Percentiles rank a stretch among this genome's conserved stretches.
phyloP scores from a whole-genome alignment of 1,140 invertebrate species.

The Drosophila obscura region DNA sequence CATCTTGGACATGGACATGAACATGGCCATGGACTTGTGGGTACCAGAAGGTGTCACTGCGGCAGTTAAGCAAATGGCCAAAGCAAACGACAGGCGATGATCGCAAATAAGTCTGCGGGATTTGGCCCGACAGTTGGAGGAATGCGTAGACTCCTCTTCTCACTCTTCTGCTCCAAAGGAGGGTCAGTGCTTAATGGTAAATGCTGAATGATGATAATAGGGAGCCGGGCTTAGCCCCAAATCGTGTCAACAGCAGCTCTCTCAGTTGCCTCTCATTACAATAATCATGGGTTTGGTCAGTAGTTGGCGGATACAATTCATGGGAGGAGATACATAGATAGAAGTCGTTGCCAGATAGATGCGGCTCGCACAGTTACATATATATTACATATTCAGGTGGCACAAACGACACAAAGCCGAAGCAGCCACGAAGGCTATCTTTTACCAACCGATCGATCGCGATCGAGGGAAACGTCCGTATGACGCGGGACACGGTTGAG shows the following conservation, averaged over 20 bases:
- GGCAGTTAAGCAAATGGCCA: conserved; percentile 70
- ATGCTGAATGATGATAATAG: conserved; percentile 7
- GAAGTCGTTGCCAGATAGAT: no score
- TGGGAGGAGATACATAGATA: no score
- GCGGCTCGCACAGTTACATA: no score
- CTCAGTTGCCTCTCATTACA: conserved; percentile 44
- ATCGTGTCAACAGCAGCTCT: conserved; percentile 52
- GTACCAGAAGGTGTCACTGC: conserved; percentile 61
- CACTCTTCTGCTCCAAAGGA: conserved; percentile 19
- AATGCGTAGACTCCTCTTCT: conserved; percentile 6
- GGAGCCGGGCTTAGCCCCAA: conserved; percentile 29
- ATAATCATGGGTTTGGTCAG: conserved; percentile 42
- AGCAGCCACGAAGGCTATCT: no score
- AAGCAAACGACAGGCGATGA: conserved; percentile 51
- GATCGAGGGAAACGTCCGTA: no score
- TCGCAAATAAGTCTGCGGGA: conserved; percentile 21
- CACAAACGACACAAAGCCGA: no score
- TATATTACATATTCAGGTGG: no score
- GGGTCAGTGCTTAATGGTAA: conserved; percentile 35
- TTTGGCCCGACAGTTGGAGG: conserved; percentile 3
- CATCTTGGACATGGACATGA: conserved; percentile 1
- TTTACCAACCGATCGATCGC: no score
- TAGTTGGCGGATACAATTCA: no score
- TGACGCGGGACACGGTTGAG: no score
- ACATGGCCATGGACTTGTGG: conserved; percentile 11